Conservation (phyloP, 2,113 vertebrate genomes). For the Rhodinocichla rosea region DNA sequence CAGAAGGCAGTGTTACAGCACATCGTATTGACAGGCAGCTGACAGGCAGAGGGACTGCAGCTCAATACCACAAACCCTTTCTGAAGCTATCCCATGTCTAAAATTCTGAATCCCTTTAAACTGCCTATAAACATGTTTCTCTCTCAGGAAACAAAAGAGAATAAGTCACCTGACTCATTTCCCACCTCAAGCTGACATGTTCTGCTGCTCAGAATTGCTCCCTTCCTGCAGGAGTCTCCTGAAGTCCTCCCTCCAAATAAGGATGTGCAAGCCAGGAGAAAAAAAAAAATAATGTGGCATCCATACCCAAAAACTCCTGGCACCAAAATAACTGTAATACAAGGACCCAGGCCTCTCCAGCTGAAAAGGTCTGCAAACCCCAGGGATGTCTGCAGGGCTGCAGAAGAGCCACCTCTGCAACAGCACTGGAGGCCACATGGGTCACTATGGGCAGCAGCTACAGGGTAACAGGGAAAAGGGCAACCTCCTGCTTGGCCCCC, state of each 20-base stretch:
- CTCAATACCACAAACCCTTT: not conserved
- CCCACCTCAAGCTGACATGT: not conserved
- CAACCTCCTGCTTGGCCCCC: accelerated
- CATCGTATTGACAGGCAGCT: not conserved
- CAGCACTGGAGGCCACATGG: accelerated
- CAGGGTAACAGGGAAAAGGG: accelerated
- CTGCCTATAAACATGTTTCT: not conserved
- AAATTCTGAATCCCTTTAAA: not conserved
- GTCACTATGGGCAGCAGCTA: accelerated
- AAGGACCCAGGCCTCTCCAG: not conserved
- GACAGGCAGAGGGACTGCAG: not conserved
- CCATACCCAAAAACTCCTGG: not conserved
- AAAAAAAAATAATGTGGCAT: not conserved
- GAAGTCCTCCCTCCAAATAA: not conserved
- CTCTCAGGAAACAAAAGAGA: not conserved
- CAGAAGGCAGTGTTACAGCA: not conserved
- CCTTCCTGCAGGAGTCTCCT: not conserved
- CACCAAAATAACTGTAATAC: accelerated
- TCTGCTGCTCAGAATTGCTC: not conserved
- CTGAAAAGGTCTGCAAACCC: not conserved
- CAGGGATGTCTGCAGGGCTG: not conserved
- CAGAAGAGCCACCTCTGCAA: not conserved
- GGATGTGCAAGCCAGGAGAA: not conserved
- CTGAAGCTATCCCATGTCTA: not conserved
- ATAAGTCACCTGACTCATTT: accelerated